These are phyloP conservation scores for Avahi laniger DNA, from an alignment of 2,797 vertebrate species.

Conservation along the genomic window DNA sequence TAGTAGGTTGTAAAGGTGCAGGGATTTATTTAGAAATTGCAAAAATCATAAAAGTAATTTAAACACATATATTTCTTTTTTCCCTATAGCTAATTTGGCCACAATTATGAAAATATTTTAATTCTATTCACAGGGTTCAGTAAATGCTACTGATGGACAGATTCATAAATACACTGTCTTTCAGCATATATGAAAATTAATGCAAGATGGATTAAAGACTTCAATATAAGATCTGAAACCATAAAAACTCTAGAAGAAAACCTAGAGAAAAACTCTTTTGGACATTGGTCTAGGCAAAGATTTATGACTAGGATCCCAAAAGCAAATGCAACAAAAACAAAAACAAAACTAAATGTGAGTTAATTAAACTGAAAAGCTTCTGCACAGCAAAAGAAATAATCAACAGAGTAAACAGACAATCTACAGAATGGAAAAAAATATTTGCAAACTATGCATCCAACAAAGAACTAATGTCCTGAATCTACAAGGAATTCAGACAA, in stretches of 20 bases:
- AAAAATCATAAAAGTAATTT: neutral
- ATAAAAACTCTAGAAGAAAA: neutral
- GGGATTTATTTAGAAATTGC: neutral
- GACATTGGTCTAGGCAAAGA: neutral
- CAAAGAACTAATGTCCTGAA: neutral
- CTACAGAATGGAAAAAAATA: neutral
- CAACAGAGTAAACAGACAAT: neutral
- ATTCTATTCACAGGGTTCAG: neutral
- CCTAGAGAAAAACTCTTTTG: neutral
- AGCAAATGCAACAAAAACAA: neutral
- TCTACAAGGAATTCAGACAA: neutral
- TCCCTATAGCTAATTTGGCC: neutral
- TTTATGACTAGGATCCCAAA: neutral
- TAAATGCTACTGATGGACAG: neutral
- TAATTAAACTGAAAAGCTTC: neutral
- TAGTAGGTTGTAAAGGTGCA: neutral
- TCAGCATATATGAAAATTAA: neutral
- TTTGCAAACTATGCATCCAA: neutral
- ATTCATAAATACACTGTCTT: neutral
- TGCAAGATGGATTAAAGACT: neutral
- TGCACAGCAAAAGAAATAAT: neutral
- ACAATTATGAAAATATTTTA: slow-evolving; percentile 9
- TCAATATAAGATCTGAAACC: neutral
- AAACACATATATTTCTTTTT: neutral
- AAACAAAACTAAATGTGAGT: neutral